phyloP scores from a whole-genome alignment of 1,140 invertebrate species.

The Zaprionus nigranus region DNA sequence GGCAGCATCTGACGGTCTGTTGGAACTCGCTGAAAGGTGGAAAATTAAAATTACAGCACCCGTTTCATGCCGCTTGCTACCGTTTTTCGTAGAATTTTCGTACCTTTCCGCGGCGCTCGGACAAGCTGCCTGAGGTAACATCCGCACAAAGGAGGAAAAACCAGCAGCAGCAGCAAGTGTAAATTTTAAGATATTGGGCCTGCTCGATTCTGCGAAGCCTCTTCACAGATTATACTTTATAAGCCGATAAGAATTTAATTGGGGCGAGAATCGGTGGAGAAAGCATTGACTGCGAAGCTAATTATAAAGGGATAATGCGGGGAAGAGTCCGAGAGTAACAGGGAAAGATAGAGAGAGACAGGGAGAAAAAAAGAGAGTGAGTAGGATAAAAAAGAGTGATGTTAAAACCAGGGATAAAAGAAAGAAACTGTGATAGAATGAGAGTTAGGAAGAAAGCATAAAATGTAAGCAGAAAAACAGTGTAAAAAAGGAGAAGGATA shows the following conservation, averaged over 20 bases:
- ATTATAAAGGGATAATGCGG: not conserved
- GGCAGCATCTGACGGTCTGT: conserved; percentile 27
- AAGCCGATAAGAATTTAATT: conserved; percentile 1
- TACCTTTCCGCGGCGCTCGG: conserved; percentile 11
- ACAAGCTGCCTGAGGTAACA: conserved; percentile 48
- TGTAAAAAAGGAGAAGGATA: too few species aligned
- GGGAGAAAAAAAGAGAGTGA: not conserved
- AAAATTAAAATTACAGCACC: conserved; percentile 67
- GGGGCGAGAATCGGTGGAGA: not conserved
- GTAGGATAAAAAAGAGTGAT: too few species aligned
- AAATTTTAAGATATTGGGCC: conserved; percentile 28
- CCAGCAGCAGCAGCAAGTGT: conserved; percentile 2
- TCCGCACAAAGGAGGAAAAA: conserved; percentile 34
- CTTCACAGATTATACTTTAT: not conserved
- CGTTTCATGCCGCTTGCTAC: conserved; percentile 7
- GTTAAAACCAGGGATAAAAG: too few species aligned
- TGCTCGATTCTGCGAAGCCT: not conserved
- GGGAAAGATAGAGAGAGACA: not conserved
- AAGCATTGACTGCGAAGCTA: not conserved
- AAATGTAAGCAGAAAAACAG: not conserved
- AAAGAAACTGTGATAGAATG: not conserved
- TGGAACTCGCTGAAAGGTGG: conserved; percentile 56
- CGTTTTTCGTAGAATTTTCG: not conserved
- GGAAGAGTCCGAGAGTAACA: not conserved
- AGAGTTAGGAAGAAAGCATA: not conserved